Evolutionary conservation across 2,797 vertebrate genomes (phyloP).

Genomic region (Gymnothorax javanicus): DNA sequence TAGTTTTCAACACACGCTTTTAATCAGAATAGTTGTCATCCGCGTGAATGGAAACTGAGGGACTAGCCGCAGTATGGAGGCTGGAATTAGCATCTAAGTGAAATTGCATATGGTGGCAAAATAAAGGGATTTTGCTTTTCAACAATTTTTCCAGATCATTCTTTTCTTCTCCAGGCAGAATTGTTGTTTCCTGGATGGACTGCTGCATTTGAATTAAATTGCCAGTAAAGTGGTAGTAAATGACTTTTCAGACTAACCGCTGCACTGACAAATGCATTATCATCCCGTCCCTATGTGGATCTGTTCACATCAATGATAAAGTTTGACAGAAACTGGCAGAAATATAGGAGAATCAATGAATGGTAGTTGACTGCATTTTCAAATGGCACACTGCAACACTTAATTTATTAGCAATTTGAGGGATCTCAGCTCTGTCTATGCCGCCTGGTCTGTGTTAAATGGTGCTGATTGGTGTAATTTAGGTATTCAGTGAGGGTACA

Average conservation of each 20-base stretch:
- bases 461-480: slow-evolving; percentile 77
- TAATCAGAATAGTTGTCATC: slow-evolving; percentile 66
- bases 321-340: slow-evolving; percentile 54
- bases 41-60: slow-evolving; percentile 64
- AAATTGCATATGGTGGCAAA: background rate
- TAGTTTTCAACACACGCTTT: slow-evolving; percentile 63
- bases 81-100: slow-evolving; percentile 62
- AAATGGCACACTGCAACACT: slow-evolving; percentile 43
- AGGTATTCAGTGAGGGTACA: slow-evolving; percentile 69
- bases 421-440: slow-evolving; percentile 25
- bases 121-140: background rate
- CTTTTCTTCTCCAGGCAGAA: background rate
- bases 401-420: slow-evolving; percentile 28
- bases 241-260: slow-evolving; percentile 31
- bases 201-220: slow-evolving; percentile 20
- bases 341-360: slow-evolving; percentile 62
- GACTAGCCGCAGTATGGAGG: slow-evolving; percentile 71
- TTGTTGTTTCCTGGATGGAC: slow-evolving; percentile 20
- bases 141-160: background rate
- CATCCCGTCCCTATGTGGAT: slow-evolving; percentile 28
- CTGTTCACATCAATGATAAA: slow-evolving; percentile 44
- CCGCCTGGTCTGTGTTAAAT: slow-evolving; percentile 63
- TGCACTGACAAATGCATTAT: slow-evolving; percentile 36
- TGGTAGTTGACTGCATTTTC: slow-evolving; percentile 67
- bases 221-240: slow-evolving; percentile 37